Percentiles rank a stretch among this genome's conserved stretches.
These are phyloP conservation scores for Thinocorus orbignyianus DNA, from an alignment of 2,113 vertebrate species.

Conservation along the genomic window DNA sequence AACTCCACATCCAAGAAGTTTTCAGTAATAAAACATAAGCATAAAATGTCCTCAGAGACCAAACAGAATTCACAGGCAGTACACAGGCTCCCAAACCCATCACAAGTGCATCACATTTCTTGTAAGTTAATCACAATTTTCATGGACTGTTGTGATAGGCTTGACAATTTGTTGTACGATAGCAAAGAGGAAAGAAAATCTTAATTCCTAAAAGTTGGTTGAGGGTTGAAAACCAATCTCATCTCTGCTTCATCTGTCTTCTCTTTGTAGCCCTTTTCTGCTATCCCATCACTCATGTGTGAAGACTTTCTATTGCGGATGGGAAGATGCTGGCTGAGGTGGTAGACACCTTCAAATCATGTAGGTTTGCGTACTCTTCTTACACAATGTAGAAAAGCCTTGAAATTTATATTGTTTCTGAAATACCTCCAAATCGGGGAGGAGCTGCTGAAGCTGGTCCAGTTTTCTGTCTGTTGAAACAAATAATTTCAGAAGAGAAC, in stretches of 20 bases:
- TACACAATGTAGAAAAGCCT: background rate
- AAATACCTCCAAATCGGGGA: background rate
- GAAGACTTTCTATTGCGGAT: background rate
- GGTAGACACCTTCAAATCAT: background rate
- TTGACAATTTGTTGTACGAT: background rate
- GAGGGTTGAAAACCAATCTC: background rate
- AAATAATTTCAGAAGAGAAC: background rate
- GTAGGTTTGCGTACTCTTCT: background rate
- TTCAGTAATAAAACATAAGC: background rate
- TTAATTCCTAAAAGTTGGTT: background rate
- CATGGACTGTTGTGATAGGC: background rate
- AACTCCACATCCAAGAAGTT: background rate
- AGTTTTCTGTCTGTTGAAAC: background rate
- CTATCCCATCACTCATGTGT: rapidly evolving
- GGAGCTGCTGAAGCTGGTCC: background rate
- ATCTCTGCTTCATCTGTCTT: background rate
- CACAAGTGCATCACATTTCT: background rate
- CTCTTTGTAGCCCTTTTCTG: background rate
- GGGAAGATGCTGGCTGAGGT: background rate
- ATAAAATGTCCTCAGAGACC: background rate
- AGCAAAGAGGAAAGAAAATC: background rate
- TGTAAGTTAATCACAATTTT: background rate
- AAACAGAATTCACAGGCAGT: background rate
- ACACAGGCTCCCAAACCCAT: background rate
- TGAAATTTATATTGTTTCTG: background rate